These are phyloP conservation scores for Myxocyprinus asiaticus DNA, from an alignment of 2,113 vertebrate genomes.

Conservation along the genomic window DNA sequence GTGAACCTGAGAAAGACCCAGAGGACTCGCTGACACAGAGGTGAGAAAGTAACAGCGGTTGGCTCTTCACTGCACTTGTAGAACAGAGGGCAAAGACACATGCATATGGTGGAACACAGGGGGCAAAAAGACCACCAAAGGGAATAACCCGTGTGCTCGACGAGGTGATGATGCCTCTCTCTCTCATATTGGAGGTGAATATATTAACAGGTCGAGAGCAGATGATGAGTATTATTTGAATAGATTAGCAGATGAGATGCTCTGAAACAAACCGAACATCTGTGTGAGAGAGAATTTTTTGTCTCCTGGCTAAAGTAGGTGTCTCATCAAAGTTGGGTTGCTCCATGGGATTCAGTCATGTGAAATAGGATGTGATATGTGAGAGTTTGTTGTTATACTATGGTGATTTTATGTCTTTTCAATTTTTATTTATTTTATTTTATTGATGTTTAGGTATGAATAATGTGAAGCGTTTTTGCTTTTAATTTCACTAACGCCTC, in stretches of 20 bases:
- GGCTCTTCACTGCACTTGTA: constrained; percentile 27
- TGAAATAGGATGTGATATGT: neutral
- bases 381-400: neutral
- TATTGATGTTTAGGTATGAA: neutral
- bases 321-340: neutral
- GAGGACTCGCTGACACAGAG: constrained; percentile 31
- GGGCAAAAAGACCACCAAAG: constrained; percentile 57
- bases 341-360: neutral
- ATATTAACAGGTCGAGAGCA: constrained; percentile 67
- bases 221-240: constrained; percentile 51
- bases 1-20: constrained; percentile 19
- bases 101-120: constrained; percentile 46
- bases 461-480: neutral
- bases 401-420: constrained; percentile 2
- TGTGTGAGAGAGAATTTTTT: constrained; percentile 39
- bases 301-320: constrained; percentile 25
- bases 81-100: constrained; percentile 21
- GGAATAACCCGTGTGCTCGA: constrained; percentile 60
- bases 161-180: constrained; percentile 63
- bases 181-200: constrained; percentile 63
- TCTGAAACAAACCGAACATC: constrained; percentile 66
- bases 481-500: neutral
- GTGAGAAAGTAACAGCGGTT: constrained; percentile 45
- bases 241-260: constrained; percentile 67
- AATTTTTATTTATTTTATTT: neutral